These are phyloP conservation scores for Metacarcinus magister DNA, from an alignment of 2,888 invertebrate species.

Conservation along the genomic window DNA sequence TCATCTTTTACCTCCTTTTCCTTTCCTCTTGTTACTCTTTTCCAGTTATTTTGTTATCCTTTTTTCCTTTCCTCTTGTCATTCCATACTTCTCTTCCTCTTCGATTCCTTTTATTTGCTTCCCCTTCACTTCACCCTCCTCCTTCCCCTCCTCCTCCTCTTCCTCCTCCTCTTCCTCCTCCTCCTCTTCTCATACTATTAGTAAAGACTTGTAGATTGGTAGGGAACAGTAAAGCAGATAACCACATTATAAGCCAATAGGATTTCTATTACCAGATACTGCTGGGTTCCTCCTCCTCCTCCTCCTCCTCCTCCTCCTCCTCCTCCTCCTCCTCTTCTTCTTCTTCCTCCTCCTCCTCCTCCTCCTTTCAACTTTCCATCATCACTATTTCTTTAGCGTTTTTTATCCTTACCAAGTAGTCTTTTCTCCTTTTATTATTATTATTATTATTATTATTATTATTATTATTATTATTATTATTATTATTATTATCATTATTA, in stretches of 20 bases:
- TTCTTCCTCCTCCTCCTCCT: background rate
- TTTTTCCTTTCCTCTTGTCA: background rate
- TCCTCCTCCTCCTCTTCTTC: background rate
- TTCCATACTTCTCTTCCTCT: slow-evolving; percentile 42
- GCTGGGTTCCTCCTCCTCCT: background rate
- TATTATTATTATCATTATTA: too few relatives aligned
- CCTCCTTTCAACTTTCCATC: background rate
- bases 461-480: too few relatives aligned
- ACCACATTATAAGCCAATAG: background rate
- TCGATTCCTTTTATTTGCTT: background rate
- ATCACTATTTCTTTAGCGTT: background rate
- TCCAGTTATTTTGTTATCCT: background rate
- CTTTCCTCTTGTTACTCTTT: background rate
- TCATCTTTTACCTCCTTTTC: background rate
- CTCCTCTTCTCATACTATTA: background rate
- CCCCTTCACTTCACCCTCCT: background rate
- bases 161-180: background rate
- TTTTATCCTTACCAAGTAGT: background rate
- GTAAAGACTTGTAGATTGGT: slow-evolving; percentile 30
- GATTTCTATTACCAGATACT: slow-evolving; percentile 1
- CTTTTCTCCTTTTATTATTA: background rate
- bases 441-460: background rate
- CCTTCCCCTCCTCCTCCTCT: background rate
- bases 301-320: background rate
- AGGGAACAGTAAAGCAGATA: slow-evolving; percentile 22